Evolutionary conservation across 2,113 vertebrate species (phyloP), one percentile per base, ranked within the genome.

Genomic region (Myrmecobius fasciatus): DNA sequence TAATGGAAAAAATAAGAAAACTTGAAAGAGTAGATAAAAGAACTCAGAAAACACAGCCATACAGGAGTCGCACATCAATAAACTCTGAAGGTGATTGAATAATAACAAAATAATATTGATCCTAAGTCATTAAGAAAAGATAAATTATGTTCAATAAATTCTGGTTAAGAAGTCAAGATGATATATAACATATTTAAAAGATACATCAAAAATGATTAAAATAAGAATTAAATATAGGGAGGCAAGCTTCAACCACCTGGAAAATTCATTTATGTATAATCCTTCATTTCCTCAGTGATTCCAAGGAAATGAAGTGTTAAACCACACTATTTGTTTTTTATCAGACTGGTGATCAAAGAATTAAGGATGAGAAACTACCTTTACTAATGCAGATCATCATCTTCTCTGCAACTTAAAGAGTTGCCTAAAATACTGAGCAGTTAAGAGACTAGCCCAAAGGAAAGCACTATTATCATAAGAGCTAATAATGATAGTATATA

Each of bases 1-100:
- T 67, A 67, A n/a, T 75, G 31, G 53, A 92, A 88, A 52, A 52
- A 48, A 54, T n/a, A 92, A 5, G n/a, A 49, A 94, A 91, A 92
- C 6, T 56, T 47, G 51, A 51, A 90, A 52, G 88, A 26, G 52
- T 14, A 9, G 24, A 46, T 26, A 26, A 0, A 43, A 56, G 54
- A 96, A 91, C 67, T 3, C 20, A 9, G 54, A 89, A 48, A 28
- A 31, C 2, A 6, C 31, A 89, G 20, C 6, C 25, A 93, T 89
- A 53, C 53, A 11, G 54, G 91, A 52, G 51, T 25, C 67, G 43
- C 1, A 83, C 67, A 36, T 22, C 36, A 83, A 43, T 22, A 43
- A n/a, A 83, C 11, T 4, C 31, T 24, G 20, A 43, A n/a, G 17
- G 1, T 83, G 1, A 83, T 83, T 83, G 22, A 8, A 43, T 83